Base-by-base conservation (phyloP, 2,113 vertebrate genomes). In the Labrus mixtus region DNA sequence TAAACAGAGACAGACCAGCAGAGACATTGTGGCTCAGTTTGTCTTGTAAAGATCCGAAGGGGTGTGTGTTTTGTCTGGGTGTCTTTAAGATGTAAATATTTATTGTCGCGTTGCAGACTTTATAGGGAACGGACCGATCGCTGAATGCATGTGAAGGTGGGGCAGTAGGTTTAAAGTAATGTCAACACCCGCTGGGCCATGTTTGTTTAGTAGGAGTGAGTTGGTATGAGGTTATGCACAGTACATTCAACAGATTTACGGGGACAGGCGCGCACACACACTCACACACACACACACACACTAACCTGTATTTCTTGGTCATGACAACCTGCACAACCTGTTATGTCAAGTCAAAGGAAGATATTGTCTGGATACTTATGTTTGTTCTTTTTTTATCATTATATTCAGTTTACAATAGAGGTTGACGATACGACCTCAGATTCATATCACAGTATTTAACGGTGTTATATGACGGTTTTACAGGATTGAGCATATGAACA, bases 181-280 rank as follows among this genome's bases (percentile, higher is more conserved):
- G 80, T 89, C 87, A 89, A 90, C 83, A 85, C 48, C 48, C 54
- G 10, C 60, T 73, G 64, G 70, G 64, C 65, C 36, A 15, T 88
- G 57, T 81, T 90, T 89, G 79, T 85, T 84, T 83, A 74, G 84
- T 25, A 68, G 71, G 73, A 83, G 77, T 71, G 73, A 82, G 82
- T 71, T 87, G 17, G 55, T 69, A 74, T 79, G 57, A 80, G 56
- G 68, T 82, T 73, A 57, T 74, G 65, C 2, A 29, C 29, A 3
- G 50, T 61, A 45, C 22, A 22, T 74, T 84, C 66, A 79, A 60
- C 64, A 79, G 58, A 75, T 83, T 73, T 74, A 58, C 41, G 79
- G 63, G 22, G 50, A 71, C 41, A 78, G 72, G 53, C 8, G 48
- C n/a, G 70, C 29, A 33, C 29, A 33, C 29, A 33, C 29, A 33